Conservation (phyloP, 2,113 vertebrate species). For the Protobothrops flavoviridis region DNA sequence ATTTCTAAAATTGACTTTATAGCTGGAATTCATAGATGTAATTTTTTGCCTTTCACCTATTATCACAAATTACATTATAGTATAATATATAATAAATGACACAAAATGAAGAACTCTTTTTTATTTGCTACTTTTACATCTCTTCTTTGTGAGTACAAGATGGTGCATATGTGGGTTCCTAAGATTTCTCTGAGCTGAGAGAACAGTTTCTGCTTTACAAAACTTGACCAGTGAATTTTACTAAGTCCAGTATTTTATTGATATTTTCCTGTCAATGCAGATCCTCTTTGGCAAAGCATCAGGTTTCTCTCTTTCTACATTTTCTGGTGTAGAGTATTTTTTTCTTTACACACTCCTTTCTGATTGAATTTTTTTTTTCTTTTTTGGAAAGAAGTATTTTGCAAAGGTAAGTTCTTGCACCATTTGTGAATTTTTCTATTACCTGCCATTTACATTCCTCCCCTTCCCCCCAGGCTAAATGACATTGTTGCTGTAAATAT, state of each 20-base stretch:
- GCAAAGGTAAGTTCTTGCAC: not conserved
- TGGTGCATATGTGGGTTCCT: not conserved
- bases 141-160: not conserved
- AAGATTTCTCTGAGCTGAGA: not conserved
- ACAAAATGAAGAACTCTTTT: not conserved
- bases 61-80: not conserved
- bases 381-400: not conserved
- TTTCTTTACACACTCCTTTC: not conserved
- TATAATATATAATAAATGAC: not conserved
- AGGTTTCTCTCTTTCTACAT: not conserved
- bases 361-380: not conserved
- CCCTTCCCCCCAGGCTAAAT: not conserved
- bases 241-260: not conserved
- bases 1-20: not conserved
- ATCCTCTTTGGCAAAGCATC: not conserved
- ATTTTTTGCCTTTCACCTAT: not conserved
- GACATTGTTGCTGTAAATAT: constrained; percentile 14
- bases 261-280: not conserved
- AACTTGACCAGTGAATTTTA: not conserved
- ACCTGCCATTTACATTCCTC: not conserved
- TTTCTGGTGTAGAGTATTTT: not conserved
- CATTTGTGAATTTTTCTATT: not conserved
- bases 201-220: not conserved
- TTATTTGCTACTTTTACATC: not conserved
- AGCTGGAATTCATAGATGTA: not conserved